A percentile compares a stretch with the other conserved stretches of the same genome.
Evolutionary conservation across 1,140 invertebrate species (phyloP).

Genomic region (Leguminivora glycinivorella): DNA sequence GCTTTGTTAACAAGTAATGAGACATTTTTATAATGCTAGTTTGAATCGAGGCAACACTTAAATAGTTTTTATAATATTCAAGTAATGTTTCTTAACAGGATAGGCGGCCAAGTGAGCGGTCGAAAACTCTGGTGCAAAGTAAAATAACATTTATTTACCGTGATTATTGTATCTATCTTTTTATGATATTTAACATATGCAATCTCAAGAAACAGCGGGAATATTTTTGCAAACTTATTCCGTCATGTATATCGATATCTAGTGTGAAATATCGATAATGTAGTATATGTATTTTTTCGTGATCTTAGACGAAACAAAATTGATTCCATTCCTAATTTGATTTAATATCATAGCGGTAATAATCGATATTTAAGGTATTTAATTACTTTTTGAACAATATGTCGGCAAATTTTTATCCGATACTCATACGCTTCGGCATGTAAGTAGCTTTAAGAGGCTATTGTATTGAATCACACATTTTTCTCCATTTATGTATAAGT

Average conservation of each 20-base stretch:
- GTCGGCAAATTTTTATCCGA: not conserved
- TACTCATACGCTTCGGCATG: constrained; percentile 3
- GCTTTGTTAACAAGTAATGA: too few relatives aligned
- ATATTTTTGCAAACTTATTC: not conserved
- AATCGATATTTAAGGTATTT: not conserved
- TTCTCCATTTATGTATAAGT: constrained; percentile 24
- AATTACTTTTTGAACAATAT: not conserved
- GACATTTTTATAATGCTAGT: not conserved
- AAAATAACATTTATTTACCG: constrained; percentile 5
- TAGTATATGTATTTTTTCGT: not conserved
- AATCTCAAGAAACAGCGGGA: constrained; percentile 5
- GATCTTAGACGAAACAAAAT: not conserved
- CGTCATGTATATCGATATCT: constrained; percentile 8
- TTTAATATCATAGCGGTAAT: not conserved
- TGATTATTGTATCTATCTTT: not conserved
- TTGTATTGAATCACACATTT: constrained; percentile 1
- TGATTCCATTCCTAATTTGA: not conserved
- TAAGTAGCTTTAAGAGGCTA: constrained; percentile 26
- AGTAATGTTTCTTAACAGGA: not conserved
- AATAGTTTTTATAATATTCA: constrained; percentile 3
- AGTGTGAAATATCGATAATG: not conserved
- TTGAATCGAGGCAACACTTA: not conserved
- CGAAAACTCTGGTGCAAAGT: not conserved
- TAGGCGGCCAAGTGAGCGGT: not conserved
- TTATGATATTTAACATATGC: constrained; percentile 14